Evolutionary conservation across 1,140 invertebrate genomes (phyloP).

Genomic region (Drosophila pachea): DNA sequence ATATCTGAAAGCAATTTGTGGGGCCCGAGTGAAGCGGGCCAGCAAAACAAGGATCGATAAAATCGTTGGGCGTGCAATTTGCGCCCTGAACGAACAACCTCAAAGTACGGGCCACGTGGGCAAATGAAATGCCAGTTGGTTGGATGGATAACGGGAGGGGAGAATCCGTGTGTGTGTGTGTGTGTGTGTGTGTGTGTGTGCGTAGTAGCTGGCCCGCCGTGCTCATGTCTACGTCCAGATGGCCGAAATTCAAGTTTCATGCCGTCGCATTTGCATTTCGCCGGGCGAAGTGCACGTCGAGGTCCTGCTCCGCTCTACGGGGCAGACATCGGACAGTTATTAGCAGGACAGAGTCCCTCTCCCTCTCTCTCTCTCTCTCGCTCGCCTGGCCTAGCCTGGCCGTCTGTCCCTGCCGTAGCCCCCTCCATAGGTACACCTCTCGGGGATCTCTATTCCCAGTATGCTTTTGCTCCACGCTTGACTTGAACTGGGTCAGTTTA

Average conservation of each 20-base stretch:
- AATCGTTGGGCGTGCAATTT: constrained; percentile 77
- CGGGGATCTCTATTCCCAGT: too few relatives aligned
- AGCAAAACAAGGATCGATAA: constrained; percentile 69
- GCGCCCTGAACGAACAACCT: constrained; percentile 45
- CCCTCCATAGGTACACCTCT: too few relatives aligned
- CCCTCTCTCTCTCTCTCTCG: too few relatives aligned
- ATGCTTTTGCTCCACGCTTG: too few relatives aligned
- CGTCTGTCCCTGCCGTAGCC: constrained; percentile 4
- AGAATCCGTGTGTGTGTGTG: too few relatives aligned
- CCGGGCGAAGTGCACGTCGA: background rate
- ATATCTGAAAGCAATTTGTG: constrained; percentile 75
- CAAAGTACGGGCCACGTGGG: constrained; percentile 46
- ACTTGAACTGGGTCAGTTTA: background rate
- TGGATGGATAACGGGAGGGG: too few relatives aligned
- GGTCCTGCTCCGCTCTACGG: background rate
- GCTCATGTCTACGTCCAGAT: background rate
- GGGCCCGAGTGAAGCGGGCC: constrained; percentile 49
- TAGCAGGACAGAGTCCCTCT: too few relatives aligned
- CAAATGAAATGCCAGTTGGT: constrained; percentile 1
- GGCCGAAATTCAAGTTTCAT: constrained; percentile 69
- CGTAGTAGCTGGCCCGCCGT: background rate
- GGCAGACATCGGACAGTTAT: constrained; percentile 71
- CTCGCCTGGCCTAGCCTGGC: too few relatives aligned
- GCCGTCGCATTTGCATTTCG: constrained; percentile 60
- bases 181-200: too few relatives aligned